Base-by-base conservation (phyloP, 1,140 invertebrate genomes). In the Sycophaga agraensis region DNA sequence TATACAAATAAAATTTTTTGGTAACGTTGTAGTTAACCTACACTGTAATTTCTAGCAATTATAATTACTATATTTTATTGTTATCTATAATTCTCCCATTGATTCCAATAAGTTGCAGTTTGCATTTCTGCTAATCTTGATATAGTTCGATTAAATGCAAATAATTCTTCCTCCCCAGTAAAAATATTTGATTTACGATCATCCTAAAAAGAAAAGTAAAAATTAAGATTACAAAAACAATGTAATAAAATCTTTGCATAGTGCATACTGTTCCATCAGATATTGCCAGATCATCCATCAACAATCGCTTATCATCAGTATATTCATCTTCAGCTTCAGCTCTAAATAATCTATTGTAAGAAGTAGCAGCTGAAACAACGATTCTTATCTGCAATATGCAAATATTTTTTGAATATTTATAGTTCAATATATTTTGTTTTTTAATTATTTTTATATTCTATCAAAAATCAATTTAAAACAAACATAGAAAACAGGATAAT, bases 71-170 rank as follows among this genome's bases (percentile, higher is more conserved):
- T 49, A 37, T 67, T 63, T n/a, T 50, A 43, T 26, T 58, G 48
- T 68, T 69, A 73, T 71, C 80, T 82, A 63, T 85, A 79, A 42
- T 85, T 85, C 45, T 88, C 84, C 88, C 88, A 91, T 66, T 87
- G 84, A 46, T 90, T 86, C 95, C 95, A 97, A 80, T 98, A 98
- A 60, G 92, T 89, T 58, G 87, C 84, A 2, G 91, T 94, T 80
- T 97, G 94, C 96, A 99, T 99, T 83, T 99, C 94, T 49, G 88
- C 87, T 21, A 99, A 82, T 50, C 97, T 81, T 0, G 96, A 98
- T 12, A 97, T 76, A 16, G 96, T 97, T 58, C 97, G 83, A 66
- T 97, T 93, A 78, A 94, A 97, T 8, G 97, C 96, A 84, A 99
- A 99, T 57, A 96, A 81, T 82, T 99, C 97, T 79, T 99, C 97